phyloP scores from a whole-genome alignment of 2,113 vertebrate species.

The Heloderma charlesbogerti region DNA sequence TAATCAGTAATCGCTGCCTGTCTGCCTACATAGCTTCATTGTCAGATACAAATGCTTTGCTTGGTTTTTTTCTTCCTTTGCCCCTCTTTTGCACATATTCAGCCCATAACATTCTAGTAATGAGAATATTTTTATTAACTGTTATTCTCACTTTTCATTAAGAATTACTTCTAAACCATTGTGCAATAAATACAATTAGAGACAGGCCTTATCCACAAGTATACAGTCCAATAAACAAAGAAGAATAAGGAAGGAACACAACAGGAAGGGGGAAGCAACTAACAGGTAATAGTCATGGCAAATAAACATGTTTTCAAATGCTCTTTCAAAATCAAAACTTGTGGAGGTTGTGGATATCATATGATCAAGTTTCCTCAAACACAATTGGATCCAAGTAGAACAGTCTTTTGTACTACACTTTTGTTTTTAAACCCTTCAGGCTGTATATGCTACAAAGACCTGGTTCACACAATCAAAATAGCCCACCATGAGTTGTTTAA shows the following conservation, averaged over 20 bases:
- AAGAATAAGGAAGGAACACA: neutral
- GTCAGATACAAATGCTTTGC: neutral
- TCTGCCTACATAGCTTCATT: neutral
- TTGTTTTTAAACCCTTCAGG: no score
- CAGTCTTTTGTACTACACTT: no score
- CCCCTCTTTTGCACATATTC: neutral
- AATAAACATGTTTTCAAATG: no score
- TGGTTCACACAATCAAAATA: no score
- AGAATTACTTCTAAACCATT: neutral
- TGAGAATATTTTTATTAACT: neutral
- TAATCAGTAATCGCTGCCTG: neutral
- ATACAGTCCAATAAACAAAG: neutral
- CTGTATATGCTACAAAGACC: no score
- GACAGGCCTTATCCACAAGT: neutral
- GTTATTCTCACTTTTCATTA: no score
- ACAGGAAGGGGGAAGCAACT: neutral
- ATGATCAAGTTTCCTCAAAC: no score
- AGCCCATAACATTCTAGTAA: neutral
- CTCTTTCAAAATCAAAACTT: no score
- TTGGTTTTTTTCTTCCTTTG: neutral
- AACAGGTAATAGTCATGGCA: no score
- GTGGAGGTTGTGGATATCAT: no score
- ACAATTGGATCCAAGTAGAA: no score
- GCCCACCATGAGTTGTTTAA: no score
- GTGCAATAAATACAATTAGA: neutral